phyloP scores from a whole-genome alignment of 2,888 invertebrate genomes.

The Eupithecia subfuscata region DNA sequence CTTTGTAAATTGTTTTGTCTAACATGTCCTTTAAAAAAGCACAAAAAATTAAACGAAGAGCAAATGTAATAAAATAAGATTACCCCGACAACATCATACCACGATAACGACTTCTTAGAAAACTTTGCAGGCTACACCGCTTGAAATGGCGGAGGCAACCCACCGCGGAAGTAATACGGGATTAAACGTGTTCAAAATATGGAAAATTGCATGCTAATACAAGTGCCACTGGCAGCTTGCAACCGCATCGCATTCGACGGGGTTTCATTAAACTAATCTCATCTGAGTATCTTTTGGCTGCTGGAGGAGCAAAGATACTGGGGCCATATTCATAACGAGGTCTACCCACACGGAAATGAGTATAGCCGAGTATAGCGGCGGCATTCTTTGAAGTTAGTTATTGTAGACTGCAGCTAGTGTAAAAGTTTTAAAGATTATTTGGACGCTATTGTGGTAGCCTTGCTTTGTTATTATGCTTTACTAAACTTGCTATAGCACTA shows the following conservation, averaged over 20 bases:
- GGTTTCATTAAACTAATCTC: conserved; percentile 67
- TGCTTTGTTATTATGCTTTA: conserved; percentile 4
- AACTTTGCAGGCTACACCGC: conserved; percentile 10
- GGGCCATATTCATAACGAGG: conserved; percentile 38
- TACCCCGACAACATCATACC: not conserved
- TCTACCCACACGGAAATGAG: conserved; percentile 33
- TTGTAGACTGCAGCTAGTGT: conserved; percentile 1
- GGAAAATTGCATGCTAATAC: conserved; percentile 76
- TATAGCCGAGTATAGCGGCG: conserved; percentile 1
- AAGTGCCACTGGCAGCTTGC: conserved; percentile 62
- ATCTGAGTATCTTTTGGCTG: conserved; percentile 58
- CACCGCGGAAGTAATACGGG: conserved; percentile 42
- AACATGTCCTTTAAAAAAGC: not conserved
- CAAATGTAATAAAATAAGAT: not conserved
- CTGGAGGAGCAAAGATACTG: conserved; percentile 49
- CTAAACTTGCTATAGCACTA: not conserved
- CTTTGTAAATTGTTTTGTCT: not conserved
- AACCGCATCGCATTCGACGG: conserved; percentile 50
- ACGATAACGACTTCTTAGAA: not conserved
- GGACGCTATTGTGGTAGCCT: conserved; percentile 5
- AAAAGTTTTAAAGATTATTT: conserved; percentile 5
- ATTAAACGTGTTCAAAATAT: conserved; percentile 67
- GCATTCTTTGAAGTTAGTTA: conserved; percentile 7
- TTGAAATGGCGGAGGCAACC: conserved; percentile 28
- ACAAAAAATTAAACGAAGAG: not conserved